Conservation (phyloP, 2,888 invertebrate species). For the Tetrapedia diversipes region DNA sequence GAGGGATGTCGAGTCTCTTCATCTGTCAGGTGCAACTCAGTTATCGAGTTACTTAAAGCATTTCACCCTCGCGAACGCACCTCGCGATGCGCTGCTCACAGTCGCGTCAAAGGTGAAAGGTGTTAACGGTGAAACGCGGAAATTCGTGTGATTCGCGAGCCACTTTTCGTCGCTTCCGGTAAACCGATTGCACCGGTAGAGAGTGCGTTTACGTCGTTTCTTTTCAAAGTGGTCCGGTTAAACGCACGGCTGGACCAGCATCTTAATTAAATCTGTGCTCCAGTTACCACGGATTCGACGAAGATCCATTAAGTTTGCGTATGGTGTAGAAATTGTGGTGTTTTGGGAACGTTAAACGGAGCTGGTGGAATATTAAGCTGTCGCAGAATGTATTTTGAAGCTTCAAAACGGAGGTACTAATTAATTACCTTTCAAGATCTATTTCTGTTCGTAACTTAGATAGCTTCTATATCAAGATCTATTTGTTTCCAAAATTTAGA, state of each 20-base stretch:
- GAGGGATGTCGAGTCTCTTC: constrained; percentile 63
- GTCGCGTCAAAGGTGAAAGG: constrained; percentile 49
- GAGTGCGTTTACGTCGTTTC: constrained; percentile 10
- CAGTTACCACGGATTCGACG: constrained; percentile 15
- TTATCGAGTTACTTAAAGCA: constrained; percentile 72
- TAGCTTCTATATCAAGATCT: too few species aligned
- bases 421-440: too few species aligned
- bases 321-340: neutral
- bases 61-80: constrained; percentile 62
- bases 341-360: neutral
- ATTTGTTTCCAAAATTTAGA: too few species aligned
- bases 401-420: too few species aligned
- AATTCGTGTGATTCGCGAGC: constrained; percentile 36
- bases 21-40: constrained; percentile 71
- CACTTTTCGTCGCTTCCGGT: constrained; percentile 27
- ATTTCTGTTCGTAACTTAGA: too few species aligned
- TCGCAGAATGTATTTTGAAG: too few species aligned
- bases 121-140: constrained; percentile 38
- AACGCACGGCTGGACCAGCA: neutral
- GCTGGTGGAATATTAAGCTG: neutral
- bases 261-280: constrained; percentile 51
- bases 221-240: neutral
- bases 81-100: constrained; percentile 54
- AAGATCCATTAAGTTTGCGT: constrained; percentile 5
- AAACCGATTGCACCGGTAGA: constrained; percentile 1